Conservation (phyloP, 2,888 invertebrate genomes). For the Liopterus haemorrhoidalis region DNA sequence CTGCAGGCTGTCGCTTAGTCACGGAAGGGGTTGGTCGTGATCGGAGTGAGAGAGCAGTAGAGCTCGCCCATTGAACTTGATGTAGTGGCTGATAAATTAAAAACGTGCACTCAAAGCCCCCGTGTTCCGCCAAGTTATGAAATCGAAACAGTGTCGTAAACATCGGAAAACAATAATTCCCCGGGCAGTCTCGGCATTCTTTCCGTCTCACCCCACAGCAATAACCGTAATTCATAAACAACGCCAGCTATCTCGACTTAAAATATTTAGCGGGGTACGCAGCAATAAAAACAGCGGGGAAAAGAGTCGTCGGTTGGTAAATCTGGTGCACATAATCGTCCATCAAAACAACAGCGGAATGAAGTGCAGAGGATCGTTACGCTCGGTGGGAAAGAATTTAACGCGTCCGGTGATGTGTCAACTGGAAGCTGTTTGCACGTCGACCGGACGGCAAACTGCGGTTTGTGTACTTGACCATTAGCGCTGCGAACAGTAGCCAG, state of each 20-base stretch:
- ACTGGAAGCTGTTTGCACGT: conserved; percentile 21
- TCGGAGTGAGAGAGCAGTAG: too few species aligned
- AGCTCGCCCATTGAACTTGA: conserved; percentile 33
- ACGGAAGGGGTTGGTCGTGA: too few species aligned
- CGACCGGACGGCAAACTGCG: conserved; percentile 19
- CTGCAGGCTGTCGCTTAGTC: conserved; percentile 42
- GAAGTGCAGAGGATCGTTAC: too few species aligned
- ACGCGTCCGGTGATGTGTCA: conserved; percentile 23
- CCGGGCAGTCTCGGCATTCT: conserved; percentile 32
- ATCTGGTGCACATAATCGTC: too few species aligned
- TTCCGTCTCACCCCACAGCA: conserved; percentile 36
- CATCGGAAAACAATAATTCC: conserved; percentile 50
- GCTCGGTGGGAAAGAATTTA: conserved; percentile 22
- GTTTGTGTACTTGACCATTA: conserved; percentile 24
- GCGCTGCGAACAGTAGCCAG: conserved; percentile 18
- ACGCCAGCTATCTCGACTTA: conserved; percentile 20
- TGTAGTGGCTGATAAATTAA: conserved; percentile 49
- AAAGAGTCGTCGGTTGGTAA: too few species aligned
- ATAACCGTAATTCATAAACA: conserved; percentile 41
- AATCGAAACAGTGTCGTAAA: conserved; percentile 50
- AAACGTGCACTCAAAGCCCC: conserved; percentile 45
- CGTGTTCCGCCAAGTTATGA: conserved; percentile 46
- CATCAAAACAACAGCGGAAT: too few species aligned
- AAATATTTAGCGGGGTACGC: conserved; percentile 18
- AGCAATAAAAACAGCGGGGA: conserved; percentile 19